Conservation (phyloP, 2,888 invertebrate genomes). For the Pollenia labialis region DNA sequence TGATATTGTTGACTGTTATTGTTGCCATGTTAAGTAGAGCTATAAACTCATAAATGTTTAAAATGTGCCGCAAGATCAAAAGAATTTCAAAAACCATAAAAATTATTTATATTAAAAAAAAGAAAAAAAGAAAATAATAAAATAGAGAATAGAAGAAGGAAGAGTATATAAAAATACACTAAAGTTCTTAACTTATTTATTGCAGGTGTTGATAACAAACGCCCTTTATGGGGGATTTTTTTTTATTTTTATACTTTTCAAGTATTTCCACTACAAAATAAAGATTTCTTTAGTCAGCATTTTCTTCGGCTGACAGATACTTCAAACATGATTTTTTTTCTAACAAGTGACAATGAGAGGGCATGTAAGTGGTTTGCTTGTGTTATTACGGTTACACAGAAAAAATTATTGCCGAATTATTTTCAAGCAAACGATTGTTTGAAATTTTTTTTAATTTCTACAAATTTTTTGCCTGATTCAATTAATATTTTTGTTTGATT, state of each 20-base stretch:
- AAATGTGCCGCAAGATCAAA: slow-evolving; percentile 71
- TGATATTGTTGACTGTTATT: slow-evolving; percentile 63
- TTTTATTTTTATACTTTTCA: slow-evolving; percentile 6
- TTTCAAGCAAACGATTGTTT: no score
- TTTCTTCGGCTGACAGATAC: slow-evolving; percentile 3
- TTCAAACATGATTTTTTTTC: slow-evolving; percentile 23
- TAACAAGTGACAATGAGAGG: slow-evolving; percentile 59
- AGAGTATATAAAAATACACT: slow-evolving; percentile 19
- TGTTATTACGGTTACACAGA: neutral
- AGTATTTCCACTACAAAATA: slow-evolving; percentile 16
- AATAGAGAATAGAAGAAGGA: slow-evolving; percentile 4
- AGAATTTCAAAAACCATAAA: slow-evolving; percentile 62
- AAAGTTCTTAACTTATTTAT: slow-evolving; percentile 63
- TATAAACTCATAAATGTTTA: slow-evolving; percentile 72
- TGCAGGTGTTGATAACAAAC: slow-evolving; percentile 71
- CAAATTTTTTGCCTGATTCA: no score
- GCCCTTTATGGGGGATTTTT: slow-evolving; percentile 46
- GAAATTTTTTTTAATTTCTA: no score
- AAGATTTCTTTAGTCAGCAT: slow-evolving; percentile 54
- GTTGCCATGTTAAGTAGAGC: slow-evolving; percentile 53
- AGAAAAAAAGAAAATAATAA: slow-evolving; percentile 20
- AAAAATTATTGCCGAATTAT: no score
- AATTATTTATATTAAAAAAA: slow-evolving; percentile 52
- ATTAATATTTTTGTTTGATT: no score
- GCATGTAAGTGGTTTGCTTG: slow-evolving; percentile 44